Evolutionary conservation across 2,113 vertebrate species (phyloP), one percentile per base, ranked within the genome.

Genomic region (Australoheros scitulus): DNA sequence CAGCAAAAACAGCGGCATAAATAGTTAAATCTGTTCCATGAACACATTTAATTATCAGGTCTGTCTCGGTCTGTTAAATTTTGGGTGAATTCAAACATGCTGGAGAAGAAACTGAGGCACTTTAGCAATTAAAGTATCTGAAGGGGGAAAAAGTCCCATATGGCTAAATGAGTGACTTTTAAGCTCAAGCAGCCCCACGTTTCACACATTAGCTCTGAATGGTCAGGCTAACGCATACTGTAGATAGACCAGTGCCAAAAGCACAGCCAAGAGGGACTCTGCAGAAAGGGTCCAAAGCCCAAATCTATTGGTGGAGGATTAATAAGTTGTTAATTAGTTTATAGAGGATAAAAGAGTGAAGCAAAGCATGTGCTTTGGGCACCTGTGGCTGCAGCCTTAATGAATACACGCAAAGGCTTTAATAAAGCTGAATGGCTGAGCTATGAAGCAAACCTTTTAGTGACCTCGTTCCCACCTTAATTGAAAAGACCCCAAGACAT

Each of bases 321-420:
- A 93, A 91, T 82, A 91, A 36, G 56, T 90, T 92, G 78, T 84
- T 91, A 88, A 93, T 92, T 86, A 82, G 80, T 85, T 93, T 87
- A 88, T 74, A 52, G 79, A 83, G 87, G 88, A 91, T 85, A 58
- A 77, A 89, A 87, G 78, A 78, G 72, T 11, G 10, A 83, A 76
- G 84, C 70, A 24, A 85, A 88, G 61, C 78, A 14, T 63, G 61
- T 50, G 77, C 81, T 88, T 84, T 14, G 20, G 89, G 81, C 85
- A 90, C 76, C 85, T 77, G 83, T 91, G 85, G 84, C 82, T 41
- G 43, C 10, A 77, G 74, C 64, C 7, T 75, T 90, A 88, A 93
- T 92, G 87, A 94, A 91, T 63, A 91, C 76, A 86, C 6, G 18
- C 34, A 0, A 22, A 56, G 68, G 77, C 89, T 84, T 80, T 93